These are phyloP conservation scores for Siphamia tubifer DNA, from an alignment of 2,113 vertebrate species.

Conservation along the genomic window DNA sequence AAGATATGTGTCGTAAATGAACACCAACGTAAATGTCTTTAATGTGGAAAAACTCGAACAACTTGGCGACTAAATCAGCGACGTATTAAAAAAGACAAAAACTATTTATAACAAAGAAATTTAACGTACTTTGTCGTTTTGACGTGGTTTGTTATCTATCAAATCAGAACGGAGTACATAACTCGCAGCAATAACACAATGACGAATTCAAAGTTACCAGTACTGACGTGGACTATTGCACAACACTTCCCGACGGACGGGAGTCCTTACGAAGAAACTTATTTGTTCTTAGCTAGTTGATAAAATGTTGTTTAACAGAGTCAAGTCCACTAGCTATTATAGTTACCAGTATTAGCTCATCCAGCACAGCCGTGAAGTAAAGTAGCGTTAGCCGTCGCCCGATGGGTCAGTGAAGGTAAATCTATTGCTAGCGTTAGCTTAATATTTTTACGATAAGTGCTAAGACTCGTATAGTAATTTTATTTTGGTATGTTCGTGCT, in stretches of 20 bases:
- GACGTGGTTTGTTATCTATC: not conserved
- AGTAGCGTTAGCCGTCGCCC: conserved; percentile 54
- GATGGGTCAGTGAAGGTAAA: conserved; percentile 47
- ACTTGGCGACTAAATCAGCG: not conserved
- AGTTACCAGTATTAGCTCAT: conserved; percentile 3
- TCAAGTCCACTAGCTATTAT: not conserved
- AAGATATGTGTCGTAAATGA: not conserved
- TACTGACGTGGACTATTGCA: conserved; percentile 40
- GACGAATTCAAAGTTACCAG: conserved; percentile 59
- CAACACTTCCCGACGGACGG: conserved; percentile 40
- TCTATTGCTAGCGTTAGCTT: conserved; percentile 58
- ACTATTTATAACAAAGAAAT: conserved; percentile 1
- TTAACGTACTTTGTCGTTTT: conserved; percentile 10
- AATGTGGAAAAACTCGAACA: not conserved
- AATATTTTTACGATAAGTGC: conserved; percentile 20
- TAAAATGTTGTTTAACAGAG: not conserved
- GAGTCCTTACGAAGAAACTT: conserved; percentile 11
- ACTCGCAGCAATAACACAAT: conserved; percentile 12
- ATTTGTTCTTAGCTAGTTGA: not conserved
- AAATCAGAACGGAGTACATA: not conserved
- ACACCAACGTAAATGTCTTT: not conserved
- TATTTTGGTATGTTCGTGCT: not conserved
- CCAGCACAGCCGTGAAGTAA: conserved; percentile 1
- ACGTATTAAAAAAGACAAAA: not conserved
- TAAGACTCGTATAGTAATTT: not conserved